Percentiles rank a stretch among this genome's conserved stretches.
These are phyloP conservation scores for Enteromius afrohamiltoni DNA, from an alignment of 2,797 vertebrate genomes.

Conservation along the genomic window DNA sequence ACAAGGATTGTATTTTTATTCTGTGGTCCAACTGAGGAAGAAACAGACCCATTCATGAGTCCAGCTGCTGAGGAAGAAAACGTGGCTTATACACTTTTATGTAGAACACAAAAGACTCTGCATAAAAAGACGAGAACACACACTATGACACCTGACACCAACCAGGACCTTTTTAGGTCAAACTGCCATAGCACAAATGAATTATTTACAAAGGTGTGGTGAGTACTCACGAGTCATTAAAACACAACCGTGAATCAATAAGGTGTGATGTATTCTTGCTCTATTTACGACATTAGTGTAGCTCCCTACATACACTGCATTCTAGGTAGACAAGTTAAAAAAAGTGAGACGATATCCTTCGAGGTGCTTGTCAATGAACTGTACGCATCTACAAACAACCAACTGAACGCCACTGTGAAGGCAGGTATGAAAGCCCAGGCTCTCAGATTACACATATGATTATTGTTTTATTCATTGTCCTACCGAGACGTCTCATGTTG, in stretches of 20 bases:
- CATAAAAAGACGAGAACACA: not conserved
- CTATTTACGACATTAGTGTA: not conserved
- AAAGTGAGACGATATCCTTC: not conserved
- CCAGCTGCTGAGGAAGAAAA: slow-evolving; percentile 6
- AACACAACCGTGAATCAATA: slow-evolving; percentile 8
- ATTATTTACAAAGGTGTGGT: slow-evolving; percentile 18
- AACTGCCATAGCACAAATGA: not conserved
- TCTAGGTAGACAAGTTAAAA: not conserved
- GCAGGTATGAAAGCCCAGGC: not conserved
- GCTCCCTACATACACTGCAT: not conserved
- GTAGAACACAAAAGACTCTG: not conserved
- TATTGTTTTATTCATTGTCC: slow-evolving; percentile 34
- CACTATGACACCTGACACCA: slow-evolving; percentile 24
- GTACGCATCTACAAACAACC: not conserved
- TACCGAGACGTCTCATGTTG: slow-evolving; percentile 74
- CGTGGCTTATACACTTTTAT: not conserved
- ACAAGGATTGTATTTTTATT: not conserved
- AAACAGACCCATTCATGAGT: not conserved
- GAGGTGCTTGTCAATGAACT: not conserved
- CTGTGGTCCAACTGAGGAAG: slow-evolving; percentile 17
- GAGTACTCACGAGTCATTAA: not conserved
- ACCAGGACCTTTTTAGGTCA: slow-evolving; percentile 9
- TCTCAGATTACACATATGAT: not conserved
- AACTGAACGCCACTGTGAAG: not conserved
- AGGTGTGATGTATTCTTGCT: slow-evolving; percentile 12